A percentile compares a stretch with the other conserved stretches of the same genome.
These are phyloP conservation scores for Phaethon lepturus DNA, from an alignment of 2,113 vertebrate genomes.

Conservation along the genomic window DNA sequence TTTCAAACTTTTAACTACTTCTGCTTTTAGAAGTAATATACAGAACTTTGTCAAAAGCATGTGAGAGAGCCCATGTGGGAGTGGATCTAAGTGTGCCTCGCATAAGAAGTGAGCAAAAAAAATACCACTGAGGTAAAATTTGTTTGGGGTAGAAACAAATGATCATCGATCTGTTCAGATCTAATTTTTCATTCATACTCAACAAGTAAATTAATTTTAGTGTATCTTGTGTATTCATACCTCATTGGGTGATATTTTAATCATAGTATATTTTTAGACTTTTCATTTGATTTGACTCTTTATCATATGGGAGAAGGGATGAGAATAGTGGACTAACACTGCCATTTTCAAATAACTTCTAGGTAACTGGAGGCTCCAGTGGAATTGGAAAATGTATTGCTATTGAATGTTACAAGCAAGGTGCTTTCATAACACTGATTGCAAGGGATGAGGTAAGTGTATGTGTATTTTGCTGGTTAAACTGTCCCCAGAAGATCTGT, in stretches of 20 bases:
- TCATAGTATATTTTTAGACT: neutral
- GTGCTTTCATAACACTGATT: conserved; percentile 96
- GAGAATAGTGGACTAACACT: neutral
- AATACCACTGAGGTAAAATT: neutral
- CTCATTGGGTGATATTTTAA: neutral
- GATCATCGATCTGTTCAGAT: rapidly evolving
- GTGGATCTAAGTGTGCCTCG: neutral
- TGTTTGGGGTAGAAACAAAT: neutral
- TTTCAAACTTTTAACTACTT: neutral
- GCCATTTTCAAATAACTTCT: neutral
- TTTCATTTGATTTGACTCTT: neutral
- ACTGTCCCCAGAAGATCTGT: neutral
- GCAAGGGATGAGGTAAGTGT: conserved; percentile 92
- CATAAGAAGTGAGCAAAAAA: neutral
- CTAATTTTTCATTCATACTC: neutral
- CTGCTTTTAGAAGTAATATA: neutral
- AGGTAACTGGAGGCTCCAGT: conserved; percentile 98
- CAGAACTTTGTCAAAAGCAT: neutral
- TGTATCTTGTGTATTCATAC: neutral
- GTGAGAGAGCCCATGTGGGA: neutral
- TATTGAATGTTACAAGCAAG: conserved; percentile 93
- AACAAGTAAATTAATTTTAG: neutral
- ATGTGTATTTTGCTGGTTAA: neutral
- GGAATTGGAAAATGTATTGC: conserved; percentile 97
- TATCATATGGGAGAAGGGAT: neutral